A percentile compares a stretch with the other conserved stretches of the same genome.
phyloP scores from a whole-genome alignment of 2,113 vertebrate genomes.

The Canis aureus region DNA sequence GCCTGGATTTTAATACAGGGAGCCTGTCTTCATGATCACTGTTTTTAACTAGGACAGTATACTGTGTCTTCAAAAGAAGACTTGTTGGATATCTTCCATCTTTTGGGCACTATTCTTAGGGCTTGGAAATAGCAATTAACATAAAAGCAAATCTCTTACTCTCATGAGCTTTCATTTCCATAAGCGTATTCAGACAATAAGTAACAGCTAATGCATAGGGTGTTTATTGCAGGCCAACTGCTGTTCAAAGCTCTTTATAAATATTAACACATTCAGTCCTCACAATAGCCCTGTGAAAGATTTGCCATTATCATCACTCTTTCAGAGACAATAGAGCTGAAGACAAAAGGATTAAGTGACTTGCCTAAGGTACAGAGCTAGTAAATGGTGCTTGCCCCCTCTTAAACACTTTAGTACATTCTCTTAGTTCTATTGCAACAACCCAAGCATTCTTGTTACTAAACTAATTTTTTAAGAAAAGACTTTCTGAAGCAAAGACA shows the following conservation, averaged over 20 bases:
- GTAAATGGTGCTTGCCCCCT: neutral
- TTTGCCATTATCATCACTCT: neutral
- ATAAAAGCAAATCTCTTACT: neutral
- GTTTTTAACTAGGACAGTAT: neutral
- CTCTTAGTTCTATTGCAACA: neutral
- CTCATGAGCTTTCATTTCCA: neutral
- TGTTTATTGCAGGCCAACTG: neutral
- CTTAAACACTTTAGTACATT: neutral
- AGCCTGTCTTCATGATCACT: neutral
- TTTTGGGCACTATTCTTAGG: neutral
- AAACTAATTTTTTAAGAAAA: neutral
- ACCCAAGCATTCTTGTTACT: neutral
- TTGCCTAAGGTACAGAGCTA: neutral
- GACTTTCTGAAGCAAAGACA: neutral
- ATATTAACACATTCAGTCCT: neutral
- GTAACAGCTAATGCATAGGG: neutral
- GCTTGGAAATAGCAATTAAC: neutral
- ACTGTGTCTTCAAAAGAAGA: neutral
- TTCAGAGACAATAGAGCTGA: neutral
- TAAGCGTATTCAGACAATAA: slow-evolving; percentile 10
- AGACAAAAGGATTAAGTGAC: neutral
- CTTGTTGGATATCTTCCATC: neutral
- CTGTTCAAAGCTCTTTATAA: neutral
- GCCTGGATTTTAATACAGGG: neutral
- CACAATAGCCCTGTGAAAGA: neutral